These are phyloP conservation scores for Centropus bengalensis DNA, from an alignment of 2,113 vertebrate species.

Conservation along the genomic window DNA sequence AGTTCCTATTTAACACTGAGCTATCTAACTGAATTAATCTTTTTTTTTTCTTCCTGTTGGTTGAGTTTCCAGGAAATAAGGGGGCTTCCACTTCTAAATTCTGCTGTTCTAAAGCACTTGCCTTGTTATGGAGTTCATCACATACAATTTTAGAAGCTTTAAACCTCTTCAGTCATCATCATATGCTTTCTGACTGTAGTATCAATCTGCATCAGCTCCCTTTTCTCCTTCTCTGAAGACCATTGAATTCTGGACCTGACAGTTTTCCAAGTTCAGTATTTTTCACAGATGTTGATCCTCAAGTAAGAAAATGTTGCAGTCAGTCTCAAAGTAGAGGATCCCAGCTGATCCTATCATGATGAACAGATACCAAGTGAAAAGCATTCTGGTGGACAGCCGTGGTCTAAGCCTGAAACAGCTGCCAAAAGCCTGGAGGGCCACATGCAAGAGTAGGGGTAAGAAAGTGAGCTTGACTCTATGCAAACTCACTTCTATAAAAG, in stretches of 20 bases:
- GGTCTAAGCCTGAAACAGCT: not conserved
- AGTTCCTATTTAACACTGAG: not conserved
- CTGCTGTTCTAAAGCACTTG: not conserved
- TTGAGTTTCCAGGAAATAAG: not conserved
- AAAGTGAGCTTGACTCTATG: not conserved
- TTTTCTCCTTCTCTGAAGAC: not conserved
- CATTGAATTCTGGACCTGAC: not conserved
- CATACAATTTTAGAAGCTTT: not conserved
- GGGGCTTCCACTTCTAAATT: not conserved
- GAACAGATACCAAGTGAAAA: not conserved
- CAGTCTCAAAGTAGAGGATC: not conserved
- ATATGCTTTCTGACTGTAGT: not conserved
- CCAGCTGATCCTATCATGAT: not conserved
- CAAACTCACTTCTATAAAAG: not conserved
- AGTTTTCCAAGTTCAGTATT: not conserved
- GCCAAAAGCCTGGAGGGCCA: not conserved
- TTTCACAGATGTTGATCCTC: not conserved
- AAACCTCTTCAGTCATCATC: not conserved
- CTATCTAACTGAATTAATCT: not conserved
- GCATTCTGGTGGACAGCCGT: not conserved
- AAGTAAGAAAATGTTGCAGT: not conserved
- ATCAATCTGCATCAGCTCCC: not conserved
- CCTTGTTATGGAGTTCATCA: not conserved
- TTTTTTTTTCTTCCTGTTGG: not conserved
- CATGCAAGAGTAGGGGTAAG: not conserved